A percentile compares a stretch with the other conserved stretches of the same genome.
phyloP scores from a whole-genome alignment of 2,113 vertebrate genomes.

The Delphinapterus leucas region DNA sequence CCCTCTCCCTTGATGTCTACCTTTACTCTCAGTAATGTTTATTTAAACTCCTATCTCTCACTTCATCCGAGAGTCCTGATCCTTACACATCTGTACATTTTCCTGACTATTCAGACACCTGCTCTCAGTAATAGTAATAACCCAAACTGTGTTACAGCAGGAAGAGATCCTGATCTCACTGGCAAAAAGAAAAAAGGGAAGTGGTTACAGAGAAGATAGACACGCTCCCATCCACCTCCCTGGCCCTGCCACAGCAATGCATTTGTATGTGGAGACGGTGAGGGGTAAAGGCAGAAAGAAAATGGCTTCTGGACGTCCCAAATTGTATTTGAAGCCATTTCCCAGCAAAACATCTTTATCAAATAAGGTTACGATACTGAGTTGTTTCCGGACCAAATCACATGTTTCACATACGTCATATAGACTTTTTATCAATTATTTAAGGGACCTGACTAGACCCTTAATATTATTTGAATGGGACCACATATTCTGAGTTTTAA shows the following conservation, averaged over 20 bases:
- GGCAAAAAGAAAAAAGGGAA: neutral
- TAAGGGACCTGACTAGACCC: neutral
- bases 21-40: neutral
- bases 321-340: neutral
- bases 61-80: neutral
- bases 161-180: neutral
- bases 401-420: neutral
- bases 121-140: neutral
- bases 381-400: neutral
- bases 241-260: no score
- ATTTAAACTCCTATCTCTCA: neutral
- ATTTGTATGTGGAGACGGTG: neutral
- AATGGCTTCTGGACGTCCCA: neutral
- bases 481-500: neutral
- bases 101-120: neutral
- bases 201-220: rapidly evolving
- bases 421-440: neutral
- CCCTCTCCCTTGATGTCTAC: neutral
- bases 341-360: neutral
- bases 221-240: rapidly evolving
- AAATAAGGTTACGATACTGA: neutral
- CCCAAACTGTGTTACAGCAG: neutral
- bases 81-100: neutral
- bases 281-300: neutral
- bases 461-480: neutral